phyloP scores from a whole-genome alignment of 2,888 invertebrate genomes.

The Cephus nigrinus region DNA sequence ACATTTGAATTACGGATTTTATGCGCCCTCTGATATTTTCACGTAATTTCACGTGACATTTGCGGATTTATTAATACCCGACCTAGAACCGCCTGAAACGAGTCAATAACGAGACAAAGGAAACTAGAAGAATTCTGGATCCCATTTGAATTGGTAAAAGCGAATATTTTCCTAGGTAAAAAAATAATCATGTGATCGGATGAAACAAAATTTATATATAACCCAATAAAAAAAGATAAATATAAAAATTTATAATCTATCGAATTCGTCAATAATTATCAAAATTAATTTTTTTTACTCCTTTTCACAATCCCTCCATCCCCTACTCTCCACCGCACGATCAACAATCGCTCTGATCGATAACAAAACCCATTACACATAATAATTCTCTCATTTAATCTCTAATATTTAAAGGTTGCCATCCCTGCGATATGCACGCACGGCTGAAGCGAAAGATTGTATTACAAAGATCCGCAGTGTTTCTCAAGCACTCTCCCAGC shows the following conservation, averaged over 20 bases:
- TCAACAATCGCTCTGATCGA: background rate
- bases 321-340: no score
- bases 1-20: background rate
- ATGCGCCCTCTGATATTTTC: background rate
- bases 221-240: no score
- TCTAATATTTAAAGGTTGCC: slow-evolving; percentile 31
- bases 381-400: slow-evolving; percentile 31
- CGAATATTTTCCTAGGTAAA: background rate
- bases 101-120: background rate
- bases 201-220: no score
- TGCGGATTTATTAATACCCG: background rate
- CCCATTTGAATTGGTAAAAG: background rate
- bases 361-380: background rate
- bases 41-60: background rate
- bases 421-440: slow-evolving; percentile 21
- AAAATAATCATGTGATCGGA: no score
- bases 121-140: background rate
- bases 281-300: no score
- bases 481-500: background rate
- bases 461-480: background rate
- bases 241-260: no score
- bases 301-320: no score
- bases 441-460: slow-evolving; percentile 19
- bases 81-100: background rate
- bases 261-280: no score